Percentiles rank a stretch among this genome's conserved stretches.
Conservation (phyloP, 2,113 vertebrate species). For the Rynchops niger region DNA sequence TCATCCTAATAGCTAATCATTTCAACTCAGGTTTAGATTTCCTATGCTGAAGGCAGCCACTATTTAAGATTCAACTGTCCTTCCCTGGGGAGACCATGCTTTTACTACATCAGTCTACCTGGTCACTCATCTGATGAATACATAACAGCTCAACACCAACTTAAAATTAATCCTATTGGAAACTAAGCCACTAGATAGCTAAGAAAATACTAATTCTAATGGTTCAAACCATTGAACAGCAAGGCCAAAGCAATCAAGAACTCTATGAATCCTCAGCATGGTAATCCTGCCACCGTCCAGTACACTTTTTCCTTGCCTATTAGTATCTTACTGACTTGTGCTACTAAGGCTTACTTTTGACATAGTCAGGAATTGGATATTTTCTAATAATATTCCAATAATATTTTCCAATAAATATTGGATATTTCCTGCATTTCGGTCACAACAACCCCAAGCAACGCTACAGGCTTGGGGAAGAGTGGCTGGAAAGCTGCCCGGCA, state of each 20-base stretch:
- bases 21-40: not conserved
- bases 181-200: not conserved
- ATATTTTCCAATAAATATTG: too few relatives aligned
- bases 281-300: not conserved
- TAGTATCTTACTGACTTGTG: not conserved
- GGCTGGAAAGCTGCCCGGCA: too few relatives aligned
- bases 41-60: not conserved
- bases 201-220: not conserved
- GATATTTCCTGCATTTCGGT: too few relatives aligned
- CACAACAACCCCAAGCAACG: too few relatives aligned
- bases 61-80: not conserved
- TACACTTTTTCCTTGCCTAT: not conserved
- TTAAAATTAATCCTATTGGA: rapidly evolving
- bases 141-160: not conserved
- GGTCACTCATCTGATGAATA: not conserved
- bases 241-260: not conserved
- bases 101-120: not conserved
- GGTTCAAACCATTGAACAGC: not conserved
- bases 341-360: not conserved
- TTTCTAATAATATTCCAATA: too few relatives aligned
- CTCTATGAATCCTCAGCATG: not conserved
- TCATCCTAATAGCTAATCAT: not conserved
- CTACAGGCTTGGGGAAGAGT: too few relatives aligned
- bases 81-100: not conserved
- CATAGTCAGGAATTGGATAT: not conserved